Conservation (phyloP, 2,797 vertebrate species). For the Anguilla obscura region DNA sequence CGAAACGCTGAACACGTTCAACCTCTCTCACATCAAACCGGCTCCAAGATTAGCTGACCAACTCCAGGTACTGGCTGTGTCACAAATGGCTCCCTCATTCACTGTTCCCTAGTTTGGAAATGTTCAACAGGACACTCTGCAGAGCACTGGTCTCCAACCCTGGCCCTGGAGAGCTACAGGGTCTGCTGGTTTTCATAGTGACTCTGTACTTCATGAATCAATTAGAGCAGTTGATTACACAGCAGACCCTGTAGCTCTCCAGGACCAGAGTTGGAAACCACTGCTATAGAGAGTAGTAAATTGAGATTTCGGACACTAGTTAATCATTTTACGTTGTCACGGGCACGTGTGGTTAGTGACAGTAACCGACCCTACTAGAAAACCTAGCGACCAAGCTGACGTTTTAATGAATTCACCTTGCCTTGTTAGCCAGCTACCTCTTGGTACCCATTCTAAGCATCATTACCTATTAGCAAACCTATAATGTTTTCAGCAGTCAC, state of each 20-base stretch:
- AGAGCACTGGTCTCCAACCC: no score
- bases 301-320: neutral
- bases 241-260: no score
- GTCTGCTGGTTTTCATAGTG: no score
- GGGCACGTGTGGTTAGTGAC: neutral
- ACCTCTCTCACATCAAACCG: neutral
- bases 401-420: neutral
- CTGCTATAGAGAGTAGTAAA: no score
- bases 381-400: neutral
- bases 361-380: neutral
- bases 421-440: neutral
- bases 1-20: neutral
- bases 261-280: no score
- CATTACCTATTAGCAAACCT: neutral
- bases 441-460: neutral
- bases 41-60: neutral
- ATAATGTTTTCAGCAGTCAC: no score
- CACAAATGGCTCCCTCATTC: neutral
- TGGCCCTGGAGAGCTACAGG: no score
- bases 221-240: no score
- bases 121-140: no score
- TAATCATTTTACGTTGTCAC: neutral
- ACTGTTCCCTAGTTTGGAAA: no score
- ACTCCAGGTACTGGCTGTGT: neutral
- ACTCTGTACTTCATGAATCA: no score